Conservation (phyloP, 2,113 vertebrate species). For the Psophia crepitans region DNA sequence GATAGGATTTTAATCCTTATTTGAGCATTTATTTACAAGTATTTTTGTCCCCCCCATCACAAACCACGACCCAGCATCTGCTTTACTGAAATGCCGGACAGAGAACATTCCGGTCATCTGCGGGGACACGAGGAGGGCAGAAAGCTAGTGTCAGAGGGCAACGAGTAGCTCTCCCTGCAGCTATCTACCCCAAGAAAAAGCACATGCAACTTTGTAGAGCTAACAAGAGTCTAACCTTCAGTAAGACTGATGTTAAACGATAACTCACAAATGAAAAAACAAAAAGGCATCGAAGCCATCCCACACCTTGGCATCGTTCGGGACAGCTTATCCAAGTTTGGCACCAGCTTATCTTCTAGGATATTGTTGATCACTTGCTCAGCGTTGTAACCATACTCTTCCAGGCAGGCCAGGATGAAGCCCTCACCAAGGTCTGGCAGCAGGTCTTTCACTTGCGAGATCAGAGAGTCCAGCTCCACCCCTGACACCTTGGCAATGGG, state of each 20-base stretch:
- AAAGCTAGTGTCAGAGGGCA: not conserved
- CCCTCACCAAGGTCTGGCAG: constrained; percentile 92
- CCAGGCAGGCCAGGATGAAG: constrained; percentile 91
- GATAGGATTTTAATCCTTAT: not conserved
- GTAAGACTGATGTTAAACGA: not conserved
- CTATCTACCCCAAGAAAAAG: not conserved
- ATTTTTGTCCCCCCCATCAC: not conserved
- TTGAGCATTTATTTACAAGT: not conserved
- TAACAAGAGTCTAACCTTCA: not conserved
- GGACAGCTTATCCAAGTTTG: constrained; percentile 81
- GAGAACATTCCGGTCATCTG: not conserved
- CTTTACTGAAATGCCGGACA: not conserved
- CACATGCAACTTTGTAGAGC: not conserved
- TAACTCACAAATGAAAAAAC: not conserved
- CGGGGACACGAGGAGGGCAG: not conserved
- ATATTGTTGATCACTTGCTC: constrained; percentile 96
- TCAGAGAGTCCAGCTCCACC: constrained; percentile 88
- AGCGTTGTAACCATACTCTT: constrained; percentile 80
- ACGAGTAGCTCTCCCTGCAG: not conserved
- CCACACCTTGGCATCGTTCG: constrained; percentile 83
- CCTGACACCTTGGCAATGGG: constrained; percentile 47
- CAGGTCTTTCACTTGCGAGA: constrained; percentile 89
- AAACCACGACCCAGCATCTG: not conserved
- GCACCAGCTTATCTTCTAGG: constrained; percentile 85
- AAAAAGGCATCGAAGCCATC: not conserved